Evolutionary conservation across 2,888 invertebrate species (phyloP).

Genomic region (Dicyrtomina minuta): DNA sequence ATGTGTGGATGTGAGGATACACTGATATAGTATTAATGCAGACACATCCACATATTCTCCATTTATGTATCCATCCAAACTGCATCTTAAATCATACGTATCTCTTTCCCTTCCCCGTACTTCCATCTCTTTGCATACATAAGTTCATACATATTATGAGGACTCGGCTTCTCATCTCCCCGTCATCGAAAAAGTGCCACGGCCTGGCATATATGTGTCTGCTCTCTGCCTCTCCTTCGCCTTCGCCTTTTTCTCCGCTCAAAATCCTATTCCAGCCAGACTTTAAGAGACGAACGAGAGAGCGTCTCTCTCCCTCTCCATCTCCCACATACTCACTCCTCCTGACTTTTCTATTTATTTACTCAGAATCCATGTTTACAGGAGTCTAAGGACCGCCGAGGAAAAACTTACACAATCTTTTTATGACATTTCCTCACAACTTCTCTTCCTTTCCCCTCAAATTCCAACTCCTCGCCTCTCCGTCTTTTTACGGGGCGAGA

Average conservation of each 20-base stretch:
- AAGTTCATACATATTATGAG: conserved; percentile 15
- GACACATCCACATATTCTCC: conserved; percentile 26
- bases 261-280: background rate
- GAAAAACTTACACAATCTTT: conserved; percentile 40
- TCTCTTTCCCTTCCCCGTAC: conserved; percentile 17
- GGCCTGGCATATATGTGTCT: conserved; percentile 6
- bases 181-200: conserved; percentile 29
- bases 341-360: conserved; percentile 38
- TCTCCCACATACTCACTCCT: conserved; percentile 11
- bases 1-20: background rate
- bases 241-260: background rate
- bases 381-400: conserved; percentile 37
- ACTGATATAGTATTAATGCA: background rate
- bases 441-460: background rate
- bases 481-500: background rate
- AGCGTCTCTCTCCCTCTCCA: too few species aligned
- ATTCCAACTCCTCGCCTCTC: conserved; percentile 1
- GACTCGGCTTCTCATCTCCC: conserved; percentile 28
- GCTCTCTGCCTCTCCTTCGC: background rate
- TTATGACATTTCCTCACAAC: conserved; percentile 40
- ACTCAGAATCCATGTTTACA: conserved; percentile 41
- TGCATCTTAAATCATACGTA: conserved; percentile 31
- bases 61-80: conserved; percentile 32
- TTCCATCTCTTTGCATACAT: conserved; percentile 21
- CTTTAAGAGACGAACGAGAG: too few species aligned